phyloP scores from a whole-genome alignment of 2,797 vertebrate genomes.

The Australoheros facetus region DNA sequence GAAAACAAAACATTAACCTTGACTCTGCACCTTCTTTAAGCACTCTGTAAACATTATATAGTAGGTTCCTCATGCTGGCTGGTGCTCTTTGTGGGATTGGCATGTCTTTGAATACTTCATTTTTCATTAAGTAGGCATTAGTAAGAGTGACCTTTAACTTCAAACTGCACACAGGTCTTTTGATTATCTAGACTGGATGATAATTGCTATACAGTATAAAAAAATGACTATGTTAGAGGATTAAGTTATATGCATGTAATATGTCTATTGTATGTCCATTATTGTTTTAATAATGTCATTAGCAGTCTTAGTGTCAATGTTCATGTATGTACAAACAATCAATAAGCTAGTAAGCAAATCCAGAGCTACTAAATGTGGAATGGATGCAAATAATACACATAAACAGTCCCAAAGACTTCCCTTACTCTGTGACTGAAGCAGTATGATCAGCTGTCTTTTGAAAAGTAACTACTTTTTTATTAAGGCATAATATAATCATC shows the following conservation, averaged over 20 bases:
- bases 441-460: neutral
- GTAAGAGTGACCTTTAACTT: constrained; percentile 63
- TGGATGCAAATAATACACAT: neutral
- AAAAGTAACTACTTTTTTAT: constrained; percentile 14
- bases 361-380: neutral
- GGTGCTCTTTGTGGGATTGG: constrained; percentile 46
- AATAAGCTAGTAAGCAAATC: neutral
- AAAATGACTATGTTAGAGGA: constrained; percentile 52
- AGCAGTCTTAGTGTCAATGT: constrained; percentile 31
- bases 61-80: neutral
- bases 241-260: constrained; percentile 67
- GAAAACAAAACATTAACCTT: neutral
- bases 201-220: constrained; percentile 57
- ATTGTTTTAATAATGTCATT: constrained; percentile 50
- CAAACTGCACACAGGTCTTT: constrained; percentile 55
- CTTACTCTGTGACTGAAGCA: neutral
- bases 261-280: constrained; percentile 50
- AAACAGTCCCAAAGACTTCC: neutral
- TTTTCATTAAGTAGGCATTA: constrained; percentile 59
- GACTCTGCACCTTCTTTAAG: neutral
- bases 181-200: constrained; percentile 63
- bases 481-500: constrained; percentile 40
- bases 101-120: constrained; percentile 45
- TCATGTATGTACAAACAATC: constrained; percentile 1
- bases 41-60: neutral